Conservation (phyloP, 2,113 vertebrate species). For the Clupea harengus region DNA sequence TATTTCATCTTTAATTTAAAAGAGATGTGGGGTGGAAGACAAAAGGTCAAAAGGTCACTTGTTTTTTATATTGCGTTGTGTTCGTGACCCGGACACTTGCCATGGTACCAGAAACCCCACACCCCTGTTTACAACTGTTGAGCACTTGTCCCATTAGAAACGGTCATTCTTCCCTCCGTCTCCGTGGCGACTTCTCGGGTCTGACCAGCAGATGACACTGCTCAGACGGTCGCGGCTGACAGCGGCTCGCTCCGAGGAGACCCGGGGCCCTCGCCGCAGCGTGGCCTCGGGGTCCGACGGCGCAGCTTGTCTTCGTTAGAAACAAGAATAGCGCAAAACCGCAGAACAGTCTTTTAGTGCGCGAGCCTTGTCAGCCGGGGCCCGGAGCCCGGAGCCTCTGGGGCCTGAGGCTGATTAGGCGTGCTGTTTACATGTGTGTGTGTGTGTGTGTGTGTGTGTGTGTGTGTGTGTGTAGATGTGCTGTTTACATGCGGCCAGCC, state of each 20-base stretch:
- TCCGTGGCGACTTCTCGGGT: slow-evolving; percentile 2
- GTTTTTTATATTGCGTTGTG: not conserved
- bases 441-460: no score
- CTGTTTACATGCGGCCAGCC: slow-evolving; percentile 38
- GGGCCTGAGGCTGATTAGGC: slow-evolving; percentile 52
- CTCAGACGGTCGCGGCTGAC: slow-evolving; percentile 34
- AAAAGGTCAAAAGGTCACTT: not conserved
- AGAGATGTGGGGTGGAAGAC: not conserved
- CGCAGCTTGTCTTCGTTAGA: slow-evolving; percentile 52
- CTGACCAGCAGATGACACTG: slow-evolving; percentile 45
- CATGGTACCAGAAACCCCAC: not conserved
- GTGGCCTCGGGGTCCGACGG: slow-evolving; percentile 25
- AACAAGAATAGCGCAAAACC: slow-evolving; percentile 59
- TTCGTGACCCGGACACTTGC: not conserved
- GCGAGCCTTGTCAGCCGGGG: slow-evolving; percentile 30
- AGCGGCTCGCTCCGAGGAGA: slow-evolving; percentile 37
- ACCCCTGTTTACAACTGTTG: not conserved
- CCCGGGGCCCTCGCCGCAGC: slow-evolving; percentile 44
- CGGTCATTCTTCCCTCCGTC: not conserved
- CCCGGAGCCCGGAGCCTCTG: not conserved
- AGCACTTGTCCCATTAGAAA: not conserved
- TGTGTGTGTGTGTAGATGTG: slow-evolving; percentile 20
- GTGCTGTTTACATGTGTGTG: slow-evolving; percentile 33
- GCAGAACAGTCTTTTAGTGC: slow-evolving; percentile 49
- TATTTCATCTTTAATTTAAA: not conserved